Base-by-base conservation (phyloP, 1,140 invertebrate genomes). In the Tetragonula clypearis region DNA sequence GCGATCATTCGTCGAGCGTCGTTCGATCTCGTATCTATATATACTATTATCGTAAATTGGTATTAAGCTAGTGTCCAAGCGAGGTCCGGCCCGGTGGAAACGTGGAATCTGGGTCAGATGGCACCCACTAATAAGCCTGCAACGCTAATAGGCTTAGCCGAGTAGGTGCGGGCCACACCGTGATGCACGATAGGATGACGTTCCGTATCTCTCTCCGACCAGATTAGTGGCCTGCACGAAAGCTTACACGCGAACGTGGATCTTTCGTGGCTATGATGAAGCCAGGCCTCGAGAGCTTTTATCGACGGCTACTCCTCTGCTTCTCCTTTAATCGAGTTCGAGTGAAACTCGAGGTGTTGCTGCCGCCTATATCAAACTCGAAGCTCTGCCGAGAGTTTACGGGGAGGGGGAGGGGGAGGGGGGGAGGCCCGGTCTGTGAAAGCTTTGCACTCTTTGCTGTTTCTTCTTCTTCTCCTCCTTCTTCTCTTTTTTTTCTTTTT, bases 61-160 rank as follows among this genome's bases (percentile, higher is more conserved):
- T 77, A 88, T 92, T 90, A 91, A 87, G 84, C 81, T 8, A 49
- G 56, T 80, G 68, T 74, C 68, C 69, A 55, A n/a, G n/a, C 60
- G 73, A 72, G 60, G 60, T 62, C 65, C 85, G 66, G 49, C 53
- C 82, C 80, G 79, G 86, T 86, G 77, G 77, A 75, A 85, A 79
- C 60, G 30, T 41, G 77, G 80, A 82, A 91, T 90, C 77, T 71
- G 73, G 90, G 87, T 92, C 89, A 90, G 89, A 88, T 87, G 80
- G 71, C 87, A 84, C 88, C 87, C 84, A 82, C 87, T 89, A 90
- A 91, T 89, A 90, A 88, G 76, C 68, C 69, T 65, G 72, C 55
- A 74, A 62, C 81, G 62, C 65, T 91, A 91, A 91, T 91, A 91
- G 87, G 90, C 90, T 91, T 91, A 91, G 80, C 87, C 76, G 74